phyloP scores from a whole-genome alignment of 2,113 vertebrate species.

The Phaethon lepturus region DNA sequence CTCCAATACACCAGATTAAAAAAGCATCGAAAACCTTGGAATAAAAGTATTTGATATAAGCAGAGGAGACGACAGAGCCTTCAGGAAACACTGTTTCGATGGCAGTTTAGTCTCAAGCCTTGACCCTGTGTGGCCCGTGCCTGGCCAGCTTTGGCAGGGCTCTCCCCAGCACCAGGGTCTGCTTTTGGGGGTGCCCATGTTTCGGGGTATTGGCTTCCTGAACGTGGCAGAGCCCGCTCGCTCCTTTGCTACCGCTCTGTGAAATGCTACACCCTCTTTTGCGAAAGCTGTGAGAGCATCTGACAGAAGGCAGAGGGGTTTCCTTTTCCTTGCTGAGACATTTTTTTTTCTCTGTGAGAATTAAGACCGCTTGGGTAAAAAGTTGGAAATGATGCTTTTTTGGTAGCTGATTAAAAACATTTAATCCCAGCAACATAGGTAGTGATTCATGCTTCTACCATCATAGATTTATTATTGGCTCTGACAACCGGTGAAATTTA shows the following conservation, averaged over 20 bases:
- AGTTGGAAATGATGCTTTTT: not conserved
- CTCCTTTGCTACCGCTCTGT: not conserved
- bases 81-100: not conserved
- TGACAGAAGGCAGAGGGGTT: not conserved
- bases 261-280: not conserved
- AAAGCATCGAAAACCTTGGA: not conserved
- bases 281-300: not conserved
- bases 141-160: not conserved
- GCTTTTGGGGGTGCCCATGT: not conserved
- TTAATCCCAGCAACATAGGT: not conserved
- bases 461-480: not conserved
- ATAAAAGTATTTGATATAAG: not conserved
- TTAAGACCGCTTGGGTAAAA: not conserved
- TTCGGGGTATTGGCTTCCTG: not conserved
- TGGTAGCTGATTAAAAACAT: not conserved
- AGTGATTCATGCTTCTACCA: not conserved
- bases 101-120: not conserved
- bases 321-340: not conserved
- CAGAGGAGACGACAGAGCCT: not conserved
- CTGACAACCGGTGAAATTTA: not conserved
- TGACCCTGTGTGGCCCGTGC: accelerated
- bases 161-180: accelerated
- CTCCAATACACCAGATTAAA: not conserved
- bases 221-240: not conserved
- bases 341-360: not conserved